Conservation (phyloP, 2,797 vertebrate genomes). For the Allobates femoralis region DNA sequence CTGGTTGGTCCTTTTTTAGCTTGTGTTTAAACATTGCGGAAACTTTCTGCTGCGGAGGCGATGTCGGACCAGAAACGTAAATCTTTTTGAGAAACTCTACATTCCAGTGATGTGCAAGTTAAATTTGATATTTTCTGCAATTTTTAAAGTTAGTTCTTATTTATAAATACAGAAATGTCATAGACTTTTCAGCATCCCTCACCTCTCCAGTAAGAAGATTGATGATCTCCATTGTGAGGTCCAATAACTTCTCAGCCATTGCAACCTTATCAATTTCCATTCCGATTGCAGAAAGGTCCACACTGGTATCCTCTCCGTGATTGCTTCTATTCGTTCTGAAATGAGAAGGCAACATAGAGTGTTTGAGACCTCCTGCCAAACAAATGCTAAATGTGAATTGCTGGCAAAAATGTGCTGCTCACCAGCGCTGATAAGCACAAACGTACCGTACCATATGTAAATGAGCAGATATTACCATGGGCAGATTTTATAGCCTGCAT, state of each 20-base stretch:
- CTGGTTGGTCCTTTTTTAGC: too few relatives aligned
- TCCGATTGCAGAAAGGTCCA: background rate
- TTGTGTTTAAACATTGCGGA: too few relatives aligned
- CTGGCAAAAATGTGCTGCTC: too few relatives aligned
- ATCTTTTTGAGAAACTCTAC: too few relatives aligned
- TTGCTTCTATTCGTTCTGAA: background rate
- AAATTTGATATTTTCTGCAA: background rate
- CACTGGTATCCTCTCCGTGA: background rate
- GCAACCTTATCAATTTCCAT: background rate
- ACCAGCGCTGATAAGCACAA: too few relatives aligned
- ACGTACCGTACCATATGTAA: too few relatives aligned
- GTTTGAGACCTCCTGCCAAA: too few relatives aligned
- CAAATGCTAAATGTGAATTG: too few relatives aligned
- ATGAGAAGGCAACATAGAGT: background rate
- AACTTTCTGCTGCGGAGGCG: too few relatives aligned
- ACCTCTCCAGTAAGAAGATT: constrained; percentile 13
- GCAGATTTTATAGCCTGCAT: too few relatives aligned
- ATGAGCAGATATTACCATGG: too few relatives aligned
- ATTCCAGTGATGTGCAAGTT: background rate
- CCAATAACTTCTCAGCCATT: background rate
- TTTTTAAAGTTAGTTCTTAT: background rate
- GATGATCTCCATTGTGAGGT: constrained; percentile 1
- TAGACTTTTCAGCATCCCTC: background rate
- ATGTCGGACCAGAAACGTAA: too few relatives aligned
- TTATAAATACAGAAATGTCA: background rate